Conservation (phyloP, 2,797 vertebrate genomes). For the Urosaurus nigricauda region DNA sequence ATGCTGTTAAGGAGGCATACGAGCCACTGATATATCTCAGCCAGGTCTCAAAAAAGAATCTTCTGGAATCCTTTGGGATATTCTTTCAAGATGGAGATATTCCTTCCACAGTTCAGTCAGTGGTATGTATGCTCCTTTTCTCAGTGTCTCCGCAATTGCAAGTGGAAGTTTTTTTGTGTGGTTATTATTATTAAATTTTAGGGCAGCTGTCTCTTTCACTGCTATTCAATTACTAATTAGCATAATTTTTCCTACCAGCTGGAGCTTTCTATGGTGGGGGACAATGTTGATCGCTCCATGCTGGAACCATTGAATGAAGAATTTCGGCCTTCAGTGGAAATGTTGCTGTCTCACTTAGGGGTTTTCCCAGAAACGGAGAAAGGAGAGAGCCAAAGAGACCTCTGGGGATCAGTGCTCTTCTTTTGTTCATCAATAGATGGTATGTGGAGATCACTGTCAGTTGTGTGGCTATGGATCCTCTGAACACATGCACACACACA, state of each 20-base stretch:
- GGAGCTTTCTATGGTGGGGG: slow-evolving; percentile 12
- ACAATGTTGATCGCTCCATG: neutral
- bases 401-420: slow-evolving; percentile 28
- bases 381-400: neutral
- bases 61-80: slow-evolving; percentile 18
- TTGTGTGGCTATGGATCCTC: neutral
- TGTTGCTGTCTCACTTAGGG: slow-evolving; percentile 19
- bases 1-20: neutral
- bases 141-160: neutral
- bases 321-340: slow-evolving; percentile 12
- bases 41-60: neutral
- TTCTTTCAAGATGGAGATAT: slow-evolving; percentile 26
- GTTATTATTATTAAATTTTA: neutral
- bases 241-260: neutral
- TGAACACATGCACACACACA: neutral
- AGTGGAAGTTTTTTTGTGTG: neutral
- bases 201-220: neutral
- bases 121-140: slow-evolving; percentile 26
- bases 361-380: neutral
- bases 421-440: slow-evolving; percentile 45
- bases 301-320: slow-evolving; percentile 25
- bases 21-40: slow-evolving; percentile 3
- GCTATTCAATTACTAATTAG: neutral
- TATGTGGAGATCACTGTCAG: neutral
- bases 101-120: slow-evolving; percentile 1